These are phyloP conservation scores for Theristicus caerulescens DNA, from an alignment of 2,113 vertebrate genomes.

Conservation along the genomic window DNA sequence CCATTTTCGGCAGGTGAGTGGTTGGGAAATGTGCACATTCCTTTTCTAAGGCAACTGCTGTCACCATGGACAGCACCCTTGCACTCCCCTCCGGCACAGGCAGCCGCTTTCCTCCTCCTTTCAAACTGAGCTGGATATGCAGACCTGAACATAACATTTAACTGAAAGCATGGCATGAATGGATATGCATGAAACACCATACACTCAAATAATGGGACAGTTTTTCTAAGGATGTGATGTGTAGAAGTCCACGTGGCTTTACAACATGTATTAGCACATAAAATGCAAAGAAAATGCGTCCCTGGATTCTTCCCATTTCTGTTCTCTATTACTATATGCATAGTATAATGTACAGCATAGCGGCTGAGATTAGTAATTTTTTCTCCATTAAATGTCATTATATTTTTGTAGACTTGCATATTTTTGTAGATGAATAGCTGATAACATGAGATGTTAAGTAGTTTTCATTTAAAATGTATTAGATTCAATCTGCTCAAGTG, in stretches of 20 bases:
- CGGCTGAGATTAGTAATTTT: neutral
- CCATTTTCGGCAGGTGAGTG: neutral
- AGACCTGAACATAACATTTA: no score
- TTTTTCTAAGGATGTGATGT: neutral
- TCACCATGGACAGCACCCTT: neutral
- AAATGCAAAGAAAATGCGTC: neutral
- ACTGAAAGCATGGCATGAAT: neutral
- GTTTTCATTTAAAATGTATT: neutral
- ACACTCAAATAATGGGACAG: neutral
- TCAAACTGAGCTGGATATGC: rapidly evolving
- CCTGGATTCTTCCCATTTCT: neutral
- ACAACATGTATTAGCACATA: neutral
- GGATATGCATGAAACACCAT: neutral
- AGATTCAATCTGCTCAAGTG: neutral
- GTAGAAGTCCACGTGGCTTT: neutral
- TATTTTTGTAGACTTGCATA: neutral
- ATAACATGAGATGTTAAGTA: neutral
- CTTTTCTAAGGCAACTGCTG: neutral
- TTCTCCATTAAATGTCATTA: neutral
- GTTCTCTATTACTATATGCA: neutral
- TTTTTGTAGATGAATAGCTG: neutral
- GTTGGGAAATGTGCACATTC: neutral
- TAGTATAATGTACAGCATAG: neutral
- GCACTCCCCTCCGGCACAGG: rapidly evolving
- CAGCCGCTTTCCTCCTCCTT: no score